Evolutionary conservation across 2,797 vertebrate genomes (phyloP).

Genomic region (Orestias chungarensis): DNA sequence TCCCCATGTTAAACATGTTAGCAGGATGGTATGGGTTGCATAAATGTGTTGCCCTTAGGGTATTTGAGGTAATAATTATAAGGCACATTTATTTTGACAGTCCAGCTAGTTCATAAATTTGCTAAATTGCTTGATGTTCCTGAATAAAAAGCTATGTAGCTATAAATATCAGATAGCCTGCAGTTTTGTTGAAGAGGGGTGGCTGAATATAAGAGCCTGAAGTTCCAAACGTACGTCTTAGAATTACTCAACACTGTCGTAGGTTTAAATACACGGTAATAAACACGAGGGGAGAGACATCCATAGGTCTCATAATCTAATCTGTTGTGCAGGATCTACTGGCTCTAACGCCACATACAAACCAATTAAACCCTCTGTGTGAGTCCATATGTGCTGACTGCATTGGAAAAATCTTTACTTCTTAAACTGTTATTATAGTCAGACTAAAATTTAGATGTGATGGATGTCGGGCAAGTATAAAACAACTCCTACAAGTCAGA

Average conservation of each 20-base stretch:
- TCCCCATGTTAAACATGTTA: not conserved
- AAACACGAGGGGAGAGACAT: not conserved
- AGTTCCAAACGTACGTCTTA: not conserved
- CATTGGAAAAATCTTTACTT: not conserved
- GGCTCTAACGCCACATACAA: not conserved
- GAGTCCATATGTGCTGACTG: not conserved
- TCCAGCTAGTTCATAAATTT: not conserved
- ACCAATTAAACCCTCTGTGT: not conserved
- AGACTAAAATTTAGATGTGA: not conserved
- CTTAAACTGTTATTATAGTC: not conserved
- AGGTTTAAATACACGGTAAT: too few relatives aligned
- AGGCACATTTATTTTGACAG: not conserved
- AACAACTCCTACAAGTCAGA: not conserved
- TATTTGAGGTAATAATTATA: not conserved
- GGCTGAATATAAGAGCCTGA: not conserved
- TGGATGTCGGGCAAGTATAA: not conserved
- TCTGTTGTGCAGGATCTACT: not conserved
- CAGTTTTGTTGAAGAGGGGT: not conserved
- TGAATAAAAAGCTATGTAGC: not conserved
- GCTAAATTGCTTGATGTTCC: not conserved
- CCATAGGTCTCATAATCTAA: not conserved
- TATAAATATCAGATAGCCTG: not conserved
- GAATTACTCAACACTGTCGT: too few relatives aligned
- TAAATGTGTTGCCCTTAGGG: not conserved
- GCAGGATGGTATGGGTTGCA: not conserved